Evolutionary conservation across 2,113 vertebrate species (phyloP).

Genomic region (Oreotrochilus melanogaster): DNA sequence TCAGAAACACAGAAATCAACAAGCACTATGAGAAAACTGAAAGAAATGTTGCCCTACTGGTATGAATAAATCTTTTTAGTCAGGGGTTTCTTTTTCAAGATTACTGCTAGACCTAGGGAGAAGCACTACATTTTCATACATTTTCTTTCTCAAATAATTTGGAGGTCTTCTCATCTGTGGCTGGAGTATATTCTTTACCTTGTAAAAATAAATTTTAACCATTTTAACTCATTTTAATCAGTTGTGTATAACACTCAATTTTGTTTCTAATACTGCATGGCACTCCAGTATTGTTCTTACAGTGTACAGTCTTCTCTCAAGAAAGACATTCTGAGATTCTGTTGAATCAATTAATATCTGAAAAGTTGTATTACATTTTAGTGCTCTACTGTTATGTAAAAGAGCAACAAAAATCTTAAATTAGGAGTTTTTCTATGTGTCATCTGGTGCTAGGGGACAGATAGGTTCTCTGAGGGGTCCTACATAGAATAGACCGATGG

Average conservation of each 20-base stretch:
- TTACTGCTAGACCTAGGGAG: background rate
- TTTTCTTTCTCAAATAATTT: background rate
- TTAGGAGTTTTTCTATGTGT: background rate
- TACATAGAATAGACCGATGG: background rate
- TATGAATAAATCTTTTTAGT: background rate
- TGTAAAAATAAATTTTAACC: background rate
- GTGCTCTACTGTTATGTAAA: background rate
- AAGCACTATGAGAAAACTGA: background rate
- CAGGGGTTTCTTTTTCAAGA: background rate
- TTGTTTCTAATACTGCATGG: background rate
- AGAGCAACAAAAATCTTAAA: background rate
- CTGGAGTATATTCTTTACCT: background rate
- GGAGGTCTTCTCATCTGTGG: background rate
- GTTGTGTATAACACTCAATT: background rate
- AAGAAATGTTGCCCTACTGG: background rate
- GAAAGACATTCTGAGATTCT: background rate
- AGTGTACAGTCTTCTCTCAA: background rate
- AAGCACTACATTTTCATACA: background rate
- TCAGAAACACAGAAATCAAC: background rate
- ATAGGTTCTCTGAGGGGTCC: background rate
- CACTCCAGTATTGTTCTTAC: background rate
- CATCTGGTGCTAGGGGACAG: accelerated
- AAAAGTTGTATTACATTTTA: background rate
- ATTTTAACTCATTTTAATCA: background rate
- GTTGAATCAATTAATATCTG: background rate